Conservation (phyloP, 2,888 invertebrate species). For the Chesias legatella region DNA sequence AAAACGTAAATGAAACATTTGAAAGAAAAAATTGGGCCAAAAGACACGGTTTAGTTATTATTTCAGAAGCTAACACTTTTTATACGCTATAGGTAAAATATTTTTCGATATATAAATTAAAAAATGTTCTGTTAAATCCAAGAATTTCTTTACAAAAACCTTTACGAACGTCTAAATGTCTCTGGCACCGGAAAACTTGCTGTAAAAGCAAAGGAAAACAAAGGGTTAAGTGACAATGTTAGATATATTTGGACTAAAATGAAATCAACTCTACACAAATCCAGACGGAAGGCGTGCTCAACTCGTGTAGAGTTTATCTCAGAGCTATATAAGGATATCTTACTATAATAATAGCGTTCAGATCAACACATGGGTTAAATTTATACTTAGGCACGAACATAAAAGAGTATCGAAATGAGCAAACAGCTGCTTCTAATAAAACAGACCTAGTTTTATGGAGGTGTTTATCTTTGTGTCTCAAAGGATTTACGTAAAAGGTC, state of each 20-base stretch:
- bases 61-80: too few species aligned
- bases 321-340: constrained; percentile 32
- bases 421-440: constrained; percentile 49
- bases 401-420: constrained; percentile 52
- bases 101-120: too few species aligned
- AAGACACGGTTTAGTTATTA: constrained; percentile 42
- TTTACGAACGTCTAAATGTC: too few species aligned
- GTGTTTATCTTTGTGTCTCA: neutral
- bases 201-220: neutral
- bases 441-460: constrained; percentile 34
- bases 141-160: too few species aligned
- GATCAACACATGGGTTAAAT: constrained; percentile 50
- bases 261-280: constrained; percentile 2
- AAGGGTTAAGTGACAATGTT: neutral
- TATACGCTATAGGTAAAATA: too few species aligned
- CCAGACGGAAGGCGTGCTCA: constrained; percentile 8
- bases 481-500: neutral
- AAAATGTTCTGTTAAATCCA: too few species aligned
- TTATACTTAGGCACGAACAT: constrained; percentile 50
- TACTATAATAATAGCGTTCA: constrained; percentile 36
- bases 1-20: constrained; percentile 33
- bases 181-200: too few species aligned
- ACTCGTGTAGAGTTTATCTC: constrained; percentile 13
- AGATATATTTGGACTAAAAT: neutral
- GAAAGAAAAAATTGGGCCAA: constrained; percentile 43